phyloP scores from a whole-genome alignment of 2,797 vertebrate genomes.

The Melanogrammus aeglefinus region DNA sequence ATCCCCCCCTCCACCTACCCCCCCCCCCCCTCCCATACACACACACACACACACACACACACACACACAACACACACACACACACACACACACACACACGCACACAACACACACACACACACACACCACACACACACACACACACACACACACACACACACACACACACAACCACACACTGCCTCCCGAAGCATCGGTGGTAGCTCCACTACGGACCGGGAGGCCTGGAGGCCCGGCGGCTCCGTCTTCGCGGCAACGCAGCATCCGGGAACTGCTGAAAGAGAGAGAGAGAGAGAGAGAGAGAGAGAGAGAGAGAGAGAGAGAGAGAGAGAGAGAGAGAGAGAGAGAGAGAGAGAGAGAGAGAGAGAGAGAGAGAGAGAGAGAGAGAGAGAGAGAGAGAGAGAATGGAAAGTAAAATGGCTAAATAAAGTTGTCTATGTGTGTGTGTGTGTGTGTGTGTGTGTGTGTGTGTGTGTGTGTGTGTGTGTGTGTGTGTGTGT shows the following conservation, averaged over 20 bases:
- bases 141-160: background rate
- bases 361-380: conserved; percentile 22
- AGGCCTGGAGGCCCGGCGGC: background rate
- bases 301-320: conserved; percentile 33
- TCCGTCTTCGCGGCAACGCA: background rate
- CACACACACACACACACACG: background rate
- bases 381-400: conserved; percentile 7
- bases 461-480: background rate
- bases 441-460: background rate
- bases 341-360: background rate
- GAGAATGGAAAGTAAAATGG: background rate
- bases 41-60: background rate
- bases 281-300: background rate
- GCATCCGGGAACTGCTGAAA: background rate
- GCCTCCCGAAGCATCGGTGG: background rate
- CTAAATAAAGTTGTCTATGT: background rate
- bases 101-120: background rate
- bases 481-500: conserved; percentile 9
- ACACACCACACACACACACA: conserved; percentile 1
- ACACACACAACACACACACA: background rate
- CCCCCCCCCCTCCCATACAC: conserved; percentile 45
- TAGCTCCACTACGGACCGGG: background rate
- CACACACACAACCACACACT: background rate
- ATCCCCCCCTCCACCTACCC: conserved; percentile 61
- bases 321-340: conserved; percentile 55